Base-by-base conservation (phyloP, 2,888 invertebrate genomes). In the Rhorus exstirpatorius region DNA sequence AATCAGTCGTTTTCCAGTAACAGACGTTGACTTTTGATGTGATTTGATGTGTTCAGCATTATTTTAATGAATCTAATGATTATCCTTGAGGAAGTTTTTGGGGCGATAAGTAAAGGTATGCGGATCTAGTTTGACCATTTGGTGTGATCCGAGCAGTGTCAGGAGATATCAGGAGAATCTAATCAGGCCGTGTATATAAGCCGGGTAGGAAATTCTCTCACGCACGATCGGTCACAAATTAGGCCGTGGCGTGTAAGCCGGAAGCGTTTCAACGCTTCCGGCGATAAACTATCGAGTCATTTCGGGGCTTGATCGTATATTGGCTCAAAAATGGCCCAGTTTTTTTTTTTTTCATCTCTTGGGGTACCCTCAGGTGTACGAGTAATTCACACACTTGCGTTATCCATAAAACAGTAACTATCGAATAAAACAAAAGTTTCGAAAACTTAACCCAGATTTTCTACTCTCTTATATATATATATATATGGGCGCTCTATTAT, bases 181-280 rank as follows among this genome's bases (percentile, higher is more conserved):
- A 77, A 81, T 81, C 76, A 76, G 21, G 46, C 21, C 55, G 46
- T 58, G 44, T 41, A 65, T 35, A 76, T 46, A 63, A n/a, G 17
- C 68, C 24, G 24, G 24, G 21, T 19, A 19, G 70, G 35, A 70
- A 70, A 65, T 49, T 55, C 67, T 68, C 63, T 80, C 76, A 72
- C 76, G 81, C 71, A 72, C 65, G 71, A 67, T 76, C 19, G 81
- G 35, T 26, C 53, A 31, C 41, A 58, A 81, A 77, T 81, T 77
- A 77, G 65, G 49, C 53, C 51, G n/a, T n/a, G n/a, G n/a, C n/a
- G n/a, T n/a, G n/a, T n/a, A n/a, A n/a, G n/a, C n/a, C n/a, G n/a
- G n/a, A n/a, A n/a, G 19, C 14, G 70, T 38, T 71, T n/a, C 60
- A 77, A 67, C 76, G 71, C 76, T 77, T 67, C 60, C 31, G 67